Percentiles rank a stretch among this genome's conserved stretches.
These are phyloP conservation scores for Chloropsis cyanopogon DNA, from an alignment of 2,113 vertebrate species.

Conservation along the genomic window DNA sequence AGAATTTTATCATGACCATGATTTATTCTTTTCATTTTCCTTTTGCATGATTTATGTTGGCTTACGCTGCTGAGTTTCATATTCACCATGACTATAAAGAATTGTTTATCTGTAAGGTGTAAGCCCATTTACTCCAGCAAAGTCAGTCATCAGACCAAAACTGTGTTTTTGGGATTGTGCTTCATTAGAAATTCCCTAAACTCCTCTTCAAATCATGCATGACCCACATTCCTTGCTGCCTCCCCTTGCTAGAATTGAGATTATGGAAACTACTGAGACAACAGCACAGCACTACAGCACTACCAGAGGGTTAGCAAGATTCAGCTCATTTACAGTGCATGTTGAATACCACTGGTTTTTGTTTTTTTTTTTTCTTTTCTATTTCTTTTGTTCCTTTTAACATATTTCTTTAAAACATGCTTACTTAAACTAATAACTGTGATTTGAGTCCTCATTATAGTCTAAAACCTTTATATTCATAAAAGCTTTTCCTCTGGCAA, in stretches of 20 bases:
- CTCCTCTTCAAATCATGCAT: background rate
- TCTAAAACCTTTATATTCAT: slow-evolving; percentile 7
- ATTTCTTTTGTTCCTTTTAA: background rate
- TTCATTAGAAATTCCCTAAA: background rate
- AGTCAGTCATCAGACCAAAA: background rate
- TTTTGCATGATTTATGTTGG: background rate
- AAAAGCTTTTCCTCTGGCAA: slow-evolving; percentile 16
- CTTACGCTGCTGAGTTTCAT: background rate
- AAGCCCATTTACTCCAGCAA: background rate
- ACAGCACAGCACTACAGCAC: background rate
- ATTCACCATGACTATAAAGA: background rate
- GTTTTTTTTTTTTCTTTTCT: background rate
- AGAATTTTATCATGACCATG: background rate
- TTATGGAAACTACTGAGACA: background rate
- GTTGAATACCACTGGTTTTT: background rate
- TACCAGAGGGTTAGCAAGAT: background rate
- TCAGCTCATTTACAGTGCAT: background rate
- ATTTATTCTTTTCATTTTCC: background rate
- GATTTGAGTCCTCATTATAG: background rate
- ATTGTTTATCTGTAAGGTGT: background rate
- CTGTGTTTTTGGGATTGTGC: background rate
- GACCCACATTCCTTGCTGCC: background rate
- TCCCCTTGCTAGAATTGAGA: background rate
- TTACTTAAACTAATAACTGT: slow-evolving; percentile 15
- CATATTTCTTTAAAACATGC: background rate